Evolutionary conservation across 23 tunicate species (phyloP).

Genomic region (Styela clava): DNA sequence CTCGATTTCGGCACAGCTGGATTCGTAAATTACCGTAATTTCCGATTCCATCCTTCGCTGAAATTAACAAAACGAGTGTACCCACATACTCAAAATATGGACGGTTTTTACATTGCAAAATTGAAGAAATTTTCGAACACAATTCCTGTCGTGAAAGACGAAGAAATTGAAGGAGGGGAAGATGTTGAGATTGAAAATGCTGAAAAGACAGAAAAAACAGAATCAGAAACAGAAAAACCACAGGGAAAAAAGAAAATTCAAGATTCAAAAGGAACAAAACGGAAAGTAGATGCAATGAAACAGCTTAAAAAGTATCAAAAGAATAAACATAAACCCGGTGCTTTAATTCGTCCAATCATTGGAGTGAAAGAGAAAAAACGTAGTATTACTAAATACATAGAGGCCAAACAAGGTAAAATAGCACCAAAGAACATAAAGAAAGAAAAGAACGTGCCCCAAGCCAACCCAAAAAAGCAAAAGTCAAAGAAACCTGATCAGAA

Average conservation of each 20-base stretch:
- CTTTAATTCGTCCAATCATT: slow-evolving; percentile 58
- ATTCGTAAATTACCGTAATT: slow-evolving; percentile 64
- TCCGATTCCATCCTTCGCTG: slow-evolving; percentile 79
- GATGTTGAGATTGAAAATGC: slow-evolving; percentile 7
- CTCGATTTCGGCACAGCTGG: slow-evolving; percentile 92
- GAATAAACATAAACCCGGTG: slow-evolving; percentile 76
- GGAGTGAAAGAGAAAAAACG: slow-evolving; percentile 54
- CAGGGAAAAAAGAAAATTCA: background rate
- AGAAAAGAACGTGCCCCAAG: background rate
- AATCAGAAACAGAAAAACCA: background rate
- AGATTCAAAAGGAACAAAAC: background rate
- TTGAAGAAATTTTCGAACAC: slow-evolving; percentile 92
- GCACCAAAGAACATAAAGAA: background rate
- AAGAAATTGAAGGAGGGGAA: slow-evolving; percentile 13
- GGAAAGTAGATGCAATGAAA: slow-evolving; percentile 32
- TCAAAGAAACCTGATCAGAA: background rate
- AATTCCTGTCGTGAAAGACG: slow-evolving; percentile 47
- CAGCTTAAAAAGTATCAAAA: slow-evolving; percentile 65
- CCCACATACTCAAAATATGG: slow-evolving; percentile 99
- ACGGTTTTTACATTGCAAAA: slow-evolving; percentile 97
- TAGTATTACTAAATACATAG: background rate
- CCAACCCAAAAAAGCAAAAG: background rate
- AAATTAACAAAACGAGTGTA: slow-evolving; percentile 83
- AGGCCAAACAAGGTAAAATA: background rate
- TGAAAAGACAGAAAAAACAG: background rate